Conservation (phyloP, 2,888 invertebrate species). For the Rhimphoctona megacephalus region DNA sequence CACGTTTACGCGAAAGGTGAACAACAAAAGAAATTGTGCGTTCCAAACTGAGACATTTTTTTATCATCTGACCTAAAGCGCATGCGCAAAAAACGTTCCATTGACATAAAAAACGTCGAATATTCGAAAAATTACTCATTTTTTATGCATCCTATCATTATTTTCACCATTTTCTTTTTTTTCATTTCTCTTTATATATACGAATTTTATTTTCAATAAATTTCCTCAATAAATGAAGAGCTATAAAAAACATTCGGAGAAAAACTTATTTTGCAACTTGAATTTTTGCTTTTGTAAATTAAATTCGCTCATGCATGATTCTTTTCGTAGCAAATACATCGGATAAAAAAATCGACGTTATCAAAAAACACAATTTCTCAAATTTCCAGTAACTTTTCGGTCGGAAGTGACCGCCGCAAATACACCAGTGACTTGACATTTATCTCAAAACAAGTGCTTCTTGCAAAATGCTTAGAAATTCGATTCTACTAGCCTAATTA, state of each 20-base stretch:
- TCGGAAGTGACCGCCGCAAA: not conserved
- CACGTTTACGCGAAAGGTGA: slow-evolving; percentile 1
- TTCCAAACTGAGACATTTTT: not conserved
- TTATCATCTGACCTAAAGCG: not conserved
- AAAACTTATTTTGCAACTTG: no score
- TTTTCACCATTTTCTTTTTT: not conserved
- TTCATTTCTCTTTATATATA: not conserved
- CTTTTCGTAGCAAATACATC: no score
- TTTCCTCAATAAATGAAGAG: not conserved
- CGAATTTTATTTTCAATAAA: not conserved
- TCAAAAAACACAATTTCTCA: not conserved
- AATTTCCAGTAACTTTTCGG: not conserved
- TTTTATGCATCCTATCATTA: not conserved
- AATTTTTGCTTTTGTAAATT: no score
- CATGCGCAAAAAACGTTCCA: not conserved
- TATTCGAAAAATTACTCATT: not conserved
- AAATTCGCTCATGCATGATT: no score
- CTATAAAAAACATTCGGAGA: not conserved
- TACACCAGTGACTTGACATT: not conserved
- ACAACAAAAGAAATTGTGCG: not conserved
- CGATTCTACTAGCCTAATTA: not conserved
- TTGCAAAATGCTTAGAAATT: not conserved
- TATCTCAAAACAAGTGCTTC: not conserved
- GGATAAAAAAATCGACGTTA: not conserved
- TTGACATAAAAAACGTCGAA: not conserved